These are phyloP conservation scores for Pogonus chalceus DNA, from an alignment of 1,140 invertebrate genomes.

Conservation along the genomic window DNA sequence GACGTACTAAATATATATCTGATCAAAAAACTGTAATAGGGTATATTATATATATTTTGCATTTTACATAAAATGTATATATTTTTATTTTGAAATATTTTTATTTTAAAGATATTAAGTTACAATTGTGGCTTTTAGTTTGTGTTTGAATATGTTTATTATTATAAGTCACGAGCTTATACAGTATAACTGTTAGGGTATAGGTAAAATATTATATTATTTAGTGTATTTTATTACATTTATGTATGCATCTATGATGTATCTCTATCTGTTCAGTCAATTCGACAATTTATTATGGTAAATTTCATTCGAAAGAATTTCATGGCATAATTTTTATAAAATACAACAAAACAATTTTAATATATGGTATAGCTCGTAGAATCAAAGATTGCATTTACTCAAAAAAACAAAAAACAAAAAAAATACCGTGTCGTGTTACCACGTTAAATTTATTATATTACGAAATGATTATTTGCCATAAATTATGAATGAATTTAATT, in stretches of 20 bases:
- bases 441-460: not conserved
- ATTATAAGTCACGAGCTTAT: not conserved
- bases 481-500: not conserved
- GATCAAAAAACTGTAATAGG: conserved; percentile 1
- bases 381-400: no score
- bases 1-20: not conserved
- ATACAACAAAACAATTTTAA: no score
- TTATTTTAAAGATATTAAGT: not conserved
- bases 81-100: conserved; percentile 2
- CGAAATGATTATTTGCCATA: not conserved
- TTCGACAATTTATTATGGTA: not conserved
- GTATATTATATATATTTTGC: conserved; percentile 3
- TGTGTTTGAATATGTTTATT: not conserved
- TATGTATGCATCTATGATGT: conserved; percentile 6
- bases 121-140: not conserved
- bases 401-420: no score
- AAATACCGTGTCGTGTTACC: not conserved
- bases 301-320: no score
- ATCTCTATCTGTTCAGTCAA: conserved; percentile 1
- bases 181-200: not conserved
- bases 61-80: not conserved
- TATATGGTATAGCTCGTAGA: no score
- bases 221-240: not conserved
- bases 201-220: not conserved
- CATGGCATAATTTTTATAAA: no score